Conservation (phyloP, 1,140 invertebrate genomes). For the Neuroterus valhalla region DNA sequence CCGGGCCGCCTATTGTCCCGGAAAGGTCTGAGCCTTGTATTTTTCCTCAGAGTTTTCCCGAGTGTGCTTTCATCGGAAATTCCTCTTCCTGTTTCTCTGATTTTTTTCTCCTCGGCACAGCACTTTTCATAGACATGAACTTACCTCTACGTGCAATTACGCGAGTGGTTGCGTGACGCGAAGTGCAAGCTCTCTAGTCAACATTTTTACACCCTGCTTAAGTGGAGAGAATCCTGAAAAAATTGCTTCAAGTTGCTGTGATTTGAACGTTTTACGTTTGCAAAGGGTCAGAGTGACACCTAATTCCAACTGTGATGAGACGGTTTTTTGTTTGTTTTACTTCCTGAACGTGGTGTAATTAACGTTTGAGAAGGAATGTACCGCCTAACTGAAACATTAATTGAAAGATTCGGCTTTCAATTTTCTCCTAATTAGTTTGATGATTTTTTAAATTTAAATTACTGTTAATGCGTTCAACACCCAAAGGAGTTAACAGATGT, state of each 20-base stretch:
- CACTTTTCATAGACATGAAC: slow-evolving; percentile 12
- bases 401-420: too few relatives aligned
- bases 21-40: slow-evolving; percentile 46
- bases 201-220: slow-evolving; percentile 9
- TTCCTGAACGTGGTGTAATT: too few relatives aligned
- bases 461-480: too few relatives aligned
- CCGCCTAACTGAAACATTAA: too few relatives aligned
- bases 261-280: background rate
- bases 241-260: slow-evolving; percentile 1
- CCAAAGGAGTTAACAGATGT: too few relatives aligned
- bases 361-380: too few relatives aligned
- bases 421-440: too few relatives aligned
- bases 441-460: too few relatives aligned
- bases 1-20: slow-evolving; percentile 47
- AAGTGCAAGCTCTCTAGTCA: slow-evolving; percentile 12
- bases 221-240: slow-evolving; percentile 7
- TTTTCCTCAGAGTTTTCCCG: slow-evolving; percentile 28
- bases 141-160: slow-evolving; percentile 16
- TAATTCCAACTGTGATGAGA: too few relatives aligned
- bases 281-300: background rate
- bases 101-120: slow-evolving; percentile 27
- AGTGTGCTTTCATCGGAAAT: slow-evolving; percentile 26
- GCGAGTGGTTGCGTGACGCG: slow-evolving; percentile 23
- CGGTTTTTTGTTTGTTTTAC: too few relatives aligned
- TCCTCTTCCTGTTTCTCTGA: slow-evolving; percentile 33